These are phyloP conservation scores for Piprites chloris DNA, from an alignment of 2,113 vertebrate species.

Conservation along the genomic window DNA sequence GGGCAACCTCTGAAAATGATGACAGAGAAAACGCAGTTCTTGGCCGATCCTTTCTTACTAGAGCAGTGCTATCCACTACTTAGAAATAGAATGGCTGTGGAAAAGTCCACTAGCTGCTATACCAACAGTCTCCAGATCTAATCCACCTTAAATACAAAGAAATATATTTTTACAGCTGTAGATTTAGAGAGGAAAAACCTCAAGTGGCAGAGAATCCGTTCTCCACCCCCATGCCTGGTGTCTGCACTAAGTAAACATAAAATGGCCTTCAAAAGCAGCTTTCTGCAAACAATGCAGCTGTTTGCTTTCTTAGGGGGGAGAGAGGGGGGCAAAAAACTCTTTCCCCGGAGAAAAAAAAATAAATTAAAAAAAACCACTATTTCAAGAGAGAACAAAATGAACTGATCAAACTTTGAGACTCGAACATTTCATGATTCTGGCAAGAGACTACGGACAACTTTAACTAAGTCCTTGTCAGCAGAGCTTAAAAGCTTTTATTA, in stretches of 20 bases:
- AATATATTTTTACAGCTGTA: slow-evolving; percentile 21
- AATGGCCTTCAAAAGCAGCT: slow-evolving; percentile 63
- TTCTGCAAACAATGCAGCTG: slow-evolving; percentile 65
- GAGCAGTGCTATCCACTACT: neutral
- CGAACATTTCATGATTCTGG: neutral
- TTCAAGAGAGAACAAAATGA: slow-evolving; percentile 9
- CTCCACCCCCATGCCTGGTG: slow-evolving; percentile 1
- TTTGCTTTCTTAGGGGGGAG: slow-evolving; percentile 50
- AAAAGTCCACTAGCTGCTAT: neutral
- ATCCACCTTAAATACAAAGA: neutral
- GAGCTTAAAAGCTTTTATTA: neutral
- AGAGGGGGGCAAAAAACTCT: neutral
- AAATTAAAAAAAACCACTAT: neutral
- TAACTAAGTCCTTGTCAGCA: neutral
- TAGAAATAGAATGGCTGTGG: neutral
- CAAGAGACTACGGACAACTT: neutral
- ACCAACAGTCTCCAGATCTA: neutral
- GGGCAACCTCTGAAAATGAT: neutral
- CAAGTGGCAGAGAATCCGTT: slow-evolving; percentile 11
- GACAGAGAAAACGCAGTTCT: neutral
- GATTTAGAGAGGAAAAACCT: neutral
- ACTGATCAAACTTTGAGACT: neutral
- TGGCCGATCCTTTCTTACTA: neutral
- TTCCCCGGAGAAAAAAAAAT: slow-evolving; percentile 45
- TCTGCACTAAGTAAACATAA: slow-evolving; percentile 50